These are phyloP conservation scores for Sarcophaga caerulescens DNA, from an alignment of 2,888 invertebrate species.

Conservation along the genomic window DNA sequence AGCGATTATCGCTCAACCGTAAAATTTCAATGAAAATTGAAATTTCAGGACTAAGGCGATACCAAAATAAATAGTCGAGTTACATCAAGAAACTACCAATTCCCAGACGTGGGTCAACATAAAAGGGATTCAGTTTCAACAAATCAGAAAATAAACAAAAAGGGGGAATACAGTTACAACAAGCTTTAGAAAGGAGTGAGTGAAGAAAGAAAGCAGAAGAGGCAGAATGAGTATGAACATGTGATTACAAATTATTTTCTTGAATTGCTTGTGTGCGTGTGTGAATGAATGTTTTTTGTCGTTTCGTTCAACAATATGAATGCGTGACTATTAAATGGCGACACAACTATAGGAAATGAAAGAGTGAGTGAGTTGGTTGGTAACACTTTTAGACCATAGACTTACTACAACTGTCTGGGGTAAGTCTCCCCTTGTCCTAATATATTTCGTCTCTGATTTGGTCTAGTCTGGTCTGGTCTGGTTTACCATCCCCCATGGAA, in stretches of 20 bases:
- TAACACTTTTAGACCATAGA: background rate
- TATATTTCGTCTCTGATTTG: conserved; percentile 4
- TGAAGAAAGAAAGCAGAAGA: conserved; percentile 24
- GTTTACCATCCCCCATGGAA: conserved; percentile 6
- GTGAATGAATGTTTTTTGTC: background rate
- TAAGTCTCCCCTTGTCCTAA: conserved; percentile 54
- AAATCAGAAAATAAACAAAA: background rate
- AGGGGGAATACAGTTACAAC: background rate
- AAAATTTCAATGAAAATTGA: background rate
- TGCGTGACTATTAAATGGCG: conserved; percentile 15
- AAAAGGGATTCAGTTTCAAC: background rate
- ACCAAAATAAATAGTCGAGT: background rate
- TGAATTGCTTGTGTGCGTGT: background rate
- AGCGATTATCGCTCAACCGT: background rate
- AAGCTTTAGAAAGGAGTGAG: conserved; percentile 5
- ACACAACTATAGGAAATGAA: background rate
- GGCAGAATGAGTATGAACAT: background rate
- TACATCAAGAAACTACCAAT: background rate
- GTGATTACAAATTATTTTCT: background rate
- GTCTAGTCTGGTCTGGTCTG: conserved; percentile 32
- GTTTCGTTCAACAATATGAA: background rate
- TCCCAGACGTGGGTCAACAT: background rate
- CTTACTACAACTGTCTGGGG: conserved; percentile 43
- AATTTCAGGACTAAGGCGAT: background rate
- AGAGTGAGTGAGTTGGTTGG: background rate